phyloP scores from a whole-genome alignment of 2,797 vertebrate species.

The Poliocrania exsul region DNA sequence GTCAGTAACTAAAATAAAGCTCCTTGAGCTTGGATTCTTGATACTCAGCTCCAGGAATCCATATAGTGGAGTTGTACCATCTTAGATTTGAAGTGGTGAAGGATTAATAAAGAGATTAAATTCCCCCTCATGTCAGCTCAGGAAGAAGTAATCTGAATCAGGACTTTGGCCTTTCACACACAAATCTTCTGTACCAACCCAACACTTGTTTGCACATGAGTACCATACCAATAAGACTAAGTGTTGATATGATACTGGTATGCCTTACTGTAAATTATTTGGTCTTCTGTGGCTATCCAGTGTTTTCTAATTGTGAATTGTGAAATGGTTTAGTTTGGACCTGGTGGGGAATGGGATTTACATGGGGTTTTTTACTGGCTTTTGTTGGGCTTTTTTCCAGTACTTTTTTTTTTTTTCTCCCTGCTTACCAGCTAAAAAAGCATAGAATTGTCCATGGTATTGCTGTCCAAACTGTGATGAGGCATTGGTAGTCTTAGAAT shows the following conservation, averaged over 20 bases:
- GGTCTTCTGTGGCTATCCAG: background rate
- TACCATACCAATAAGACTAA: background rate
- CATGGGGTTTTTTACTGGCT: fast-evolving
- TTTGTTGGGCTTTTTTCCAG: background rate
- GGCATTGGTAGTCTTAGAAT: background rate
- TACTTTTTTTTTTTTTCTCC: no score
- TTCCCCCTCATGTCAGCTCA: background rate
- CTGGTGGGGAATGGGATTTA: background rate
- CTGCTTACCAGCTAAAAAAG: background rate
- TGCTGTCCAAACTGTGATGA: background rate
- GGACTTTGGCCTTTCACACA: background rate
- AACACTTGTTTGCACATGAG: background rate
- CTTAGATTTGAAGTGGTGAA: background rate
- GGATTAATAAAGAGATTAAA: background rate
- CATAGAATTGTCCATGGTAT: background rate
- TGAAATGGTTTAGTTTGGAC: background rate
- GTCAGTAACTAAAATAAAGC: background rate
- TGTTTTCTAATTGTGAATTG: background rate
- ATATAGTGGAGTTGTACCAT: background rate
- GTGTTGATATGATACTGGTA: background rate
- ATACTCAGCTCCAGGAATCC: background rate
- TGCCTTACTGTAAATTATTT: background rate
- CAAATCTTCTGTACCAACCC: background rate
- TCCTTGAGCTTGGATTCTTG: background rate
- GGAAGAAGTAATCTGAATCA: background rate